Base-by-base conservation (phyloP, 2,888 invertebrate genomes). In the Mechanitis messenoides region DNA sequence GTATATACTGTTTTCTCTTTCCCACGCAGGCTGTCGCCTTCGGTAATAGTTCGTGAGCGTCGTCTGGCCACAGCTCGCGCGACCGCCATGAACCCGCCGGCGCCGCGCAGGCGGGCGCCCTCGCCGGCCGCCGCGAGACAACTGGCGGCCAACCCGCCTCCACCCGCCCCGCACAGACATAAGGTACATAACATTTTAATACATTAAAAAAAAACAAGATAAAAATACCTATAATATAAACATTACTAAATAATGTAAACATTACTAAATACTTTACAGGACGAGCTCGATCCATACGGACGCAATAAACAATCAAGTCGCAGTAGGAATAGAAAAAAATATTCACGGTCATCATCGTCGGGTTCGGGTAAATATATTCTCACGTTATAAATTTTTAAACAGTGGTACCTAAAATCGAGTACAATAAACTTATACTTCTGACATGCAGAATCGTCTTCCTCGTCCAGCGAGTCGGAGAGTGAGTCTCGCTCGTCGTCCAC, bases 61-160 rank as follows among this genome's bases (percentile, higher is more conserved):
- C 91, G 92, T 64, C 87, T 92, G 71, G 92, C 93, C 53, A 91
- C 90, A 38, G 93, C 93, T 72, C 91, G 94, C 56, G 93, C 93
- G 4, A 93, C 93, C 62, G 86, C 94, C 65, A 94, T 94, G 94
- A 94, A 94, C 84, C 94, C 94, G 65, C 94, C 94, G 20, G 94
- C 94, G 67, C 94, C 94, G 63, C 90, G 92, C 45, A 85, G 91
- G 50, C 87, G 88, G 61, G 86, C 87, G 55, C 81, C 87, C 67
- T 87, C 90, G 55, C 87, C 90, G 63, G 79, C 83, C 62, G 85
- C 88, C 74, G 82, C 89, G 60, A 72, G 91, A 0, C 92, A 86
- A 64, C 91, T 91, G 60, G 89, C 92, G 45, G 92, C 90, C 76
- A 93, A 89, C 91, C 93, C 75, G 68, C 92, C 92, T 63, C 88